A percentile compares a stretch with the other conserved stretches of the same genome.
phyloP scores from a whole-genome alignment of 2,888 invertebrate species.

The Hirtodrosophila confusa region DNA sequence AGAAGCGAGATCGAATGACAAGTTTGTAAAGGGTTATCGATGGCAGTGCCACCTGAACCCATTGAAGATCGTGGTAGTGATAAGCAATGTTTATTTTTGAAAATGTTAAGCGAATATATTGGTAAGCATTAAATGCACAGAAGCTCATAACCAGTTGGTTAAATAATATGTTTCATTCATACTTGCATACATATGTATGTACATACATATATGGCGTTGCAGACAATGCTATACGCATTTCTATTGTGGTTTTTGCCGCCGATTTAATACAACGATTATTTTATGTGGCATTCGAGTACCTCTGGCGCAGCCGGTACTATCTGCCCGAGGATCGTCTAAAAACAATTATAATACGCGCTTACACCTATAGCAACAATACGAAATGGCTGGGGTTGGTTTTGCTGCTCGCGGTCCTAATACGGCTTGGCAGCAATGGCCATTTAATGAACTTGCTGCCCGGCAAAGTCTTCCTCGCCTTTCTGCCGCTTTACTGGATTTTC shows the following conservation, averaged over 20 bases:
- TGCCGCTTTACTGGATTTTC: constrained; percentile 72
- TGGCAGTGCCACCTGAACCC: constrained; percentile 29
- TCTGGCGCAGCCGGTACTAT: constrained; percentile 53
- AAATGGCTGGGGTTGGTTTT: constrained; percentile 16
- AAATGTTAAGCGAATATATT: constrained; percentile 45
- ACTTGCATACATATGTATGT: not conserved
- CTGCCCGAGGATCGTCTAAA: constrained; percentile 46
- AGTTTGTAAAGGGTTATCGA: not conserved
- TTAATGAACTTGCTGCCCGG: constrained; percentile 39
- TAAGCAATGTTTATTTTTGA: constrained; percentile 13
- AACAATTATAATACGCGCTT: constrained; percentile 55
- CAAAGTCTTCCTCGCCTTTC: constrained; percentile 8
- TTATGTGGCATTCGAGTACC: constrained; percentile 48
- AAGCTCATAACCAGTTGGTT: too few relatives aligned
- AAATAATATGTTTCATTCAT: not conserved
- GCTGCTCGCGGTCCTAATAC: constrained; percentile 34
- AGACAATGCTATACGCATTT: constrained; percentile 57
- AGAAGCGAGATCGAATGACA: too few relatives aligned
- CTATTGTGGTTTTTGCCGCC: constrained; percentile 40
- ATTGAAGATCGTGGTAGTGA: not conserved
- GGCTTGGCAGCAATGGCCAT: constrained; percentile 27
- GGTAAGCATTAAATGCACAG: constrained; percentile 34
- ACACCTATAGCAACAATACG: constrained; percentile 32
- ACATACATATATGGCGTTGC: not conserved
- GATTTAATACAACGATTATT: constrained; percentile 59